Base-by-base conservation (phyloP, 2,797 vertebrate species). In the Clamator glandarius region DNA sequence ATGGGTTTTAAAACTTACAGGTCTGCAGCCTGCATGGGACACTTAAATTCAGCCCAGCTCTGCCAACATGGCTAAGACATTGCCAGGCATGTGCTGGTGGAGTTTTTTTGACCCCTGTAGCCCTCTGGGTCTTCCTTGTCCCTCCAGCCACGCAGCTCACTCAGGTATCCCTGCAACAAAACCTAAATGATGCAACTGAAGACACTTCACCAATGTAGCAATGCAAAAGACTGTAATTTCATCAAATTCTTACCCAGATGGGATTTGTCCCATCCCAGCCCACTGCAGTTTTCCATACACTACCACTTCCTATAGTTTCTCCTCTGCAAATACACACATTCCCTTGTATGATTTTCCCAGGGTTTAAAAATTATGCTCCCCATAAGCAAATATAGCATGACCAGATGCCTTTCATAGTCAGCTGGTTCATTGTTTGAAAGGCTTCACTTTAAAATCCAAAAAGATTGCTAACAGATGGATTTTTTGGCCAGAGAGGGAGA, bases 391-490 rank as follows among this genome's bases (percentile, higher is more conserved):
- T 95, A 97, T 6, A 95, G 93, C 95, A 96, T 70, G 89, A 97
- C 95, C 97, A 97, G 97, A 98, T 97, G 97, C 95, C 94, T 97
- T 97, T 95, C 31, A 11, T 74, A 97, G 96, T 98, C 97, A 97
- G 96, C 97, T 97, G 97, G 95, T 78, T 97, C 97, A 96, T 90
- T 98, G 97, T 97, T 98, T 97, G 90, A 96, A 97, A 97, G 97
- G 95, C 95, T 97, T 96, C 4, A 12, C 92, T 92, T 96, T 96
- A 96, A 97, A 97, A 97, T 93, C 96, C 94, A 92, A 84, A 90
- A 97, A 97, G 96, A 98, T 98, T 98, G 97, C 96, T 97, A 98
- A 97, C 97, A 98, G 98, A 98, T 98, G 97, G 96, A 93, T 42
- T 96, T 98, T 95, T 97, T 98, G 97, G 97, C 97, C 26, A 1